These are phyloP conservation scores for Phalera bucephala DNA, from an alignment of 2,888 invertebrate genomes.

Conservation along the genomic window DNA sequence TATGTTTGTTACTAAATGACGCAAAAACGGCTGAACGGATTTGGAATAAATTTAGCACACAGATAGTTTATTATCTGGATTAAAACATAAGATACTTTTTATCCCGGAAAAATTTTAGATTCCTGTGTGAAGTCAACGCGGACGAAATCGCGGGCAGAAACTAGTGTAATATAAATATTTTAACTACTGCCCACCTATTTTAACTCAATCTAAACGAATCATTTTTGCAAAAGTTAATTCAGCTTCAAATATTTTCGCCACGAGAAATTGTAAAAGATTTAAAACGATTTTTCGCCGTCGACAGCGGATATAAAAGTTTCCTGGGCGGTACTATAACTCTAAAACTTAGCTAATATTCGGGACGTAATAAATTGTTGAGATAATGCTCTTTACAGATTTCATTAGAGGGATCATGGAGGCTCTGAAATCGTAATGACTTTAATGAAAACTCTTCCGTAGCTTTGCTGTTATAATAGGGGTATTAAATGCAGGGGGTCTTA, in stretches of 20 bases:
- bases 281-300: constrained; percentile 55
- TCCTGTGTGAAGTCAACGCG: no score
- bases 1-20: no score
- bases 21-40: no score
- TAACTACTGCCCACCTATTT: constrained; percentile 31
- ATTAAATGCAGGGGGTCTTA: no score
- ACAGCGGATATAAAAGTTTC: constrained; percentile 52
- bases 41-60: no score
- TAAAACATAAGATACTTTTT: no score
- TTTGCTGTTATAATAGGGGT: no score
- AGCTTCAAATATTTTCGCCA: constrained; percentile 46
- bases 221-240: constrained; percentile 35
- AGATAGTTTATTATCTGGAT: no score
- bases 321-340: constrained; percentile 49
- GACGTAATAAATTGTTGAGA: constrained; percentile 56
- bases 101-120: no score
- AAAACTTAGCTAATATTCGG: constrained; percentile 62
- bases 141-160: no score
- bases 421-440: constrained; percentile 26
- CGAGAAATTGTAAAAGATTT: constrained; percentile 56
- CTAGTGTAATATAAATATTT: no score
- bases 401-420: constrained; percentile 36
- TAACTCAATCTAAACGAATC: constrained; percentile 43
- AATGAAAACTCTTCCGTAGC: constrained; percentile 23
- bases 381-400: constrained; percentile 53